Conservation (phyloP, 2,113 vertebrate genomes). For the Neogobius melanostomus region DNA sequence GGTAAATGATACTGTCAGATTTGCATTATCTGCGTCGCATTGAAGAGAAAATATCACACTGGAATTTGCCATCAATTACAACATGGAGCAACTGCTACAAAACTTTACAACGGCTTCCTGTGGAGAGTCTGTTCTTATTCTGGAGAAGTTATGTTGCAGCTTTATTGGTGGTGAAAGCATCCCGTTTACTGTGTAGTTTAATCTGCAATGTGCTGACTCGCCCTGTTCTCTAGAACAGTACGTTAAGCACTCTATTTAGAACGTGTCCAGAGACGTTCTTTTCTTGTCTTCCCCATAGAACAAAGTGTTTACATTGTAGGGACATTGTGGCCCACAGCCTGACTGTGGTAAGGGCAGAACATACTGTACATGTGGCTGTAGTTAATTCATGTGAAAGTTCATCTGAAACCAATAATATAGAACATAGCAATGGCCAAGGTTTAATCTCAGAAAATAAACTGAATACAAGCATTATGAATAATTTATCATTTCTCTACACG, state of each 20-base stretch:
- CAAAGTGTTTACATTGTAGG: background rate
- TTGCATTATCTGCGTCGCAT: constrained; percentile 51
- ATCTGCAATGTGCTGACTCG: background rate
- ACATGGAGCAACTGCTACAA: background rate
- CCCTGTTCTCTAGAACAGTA: background rate
- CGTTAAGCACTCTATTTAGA: background rate
- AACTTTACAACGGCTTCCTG: background rate
- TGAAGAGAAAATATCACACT: constrained; percentile 30
- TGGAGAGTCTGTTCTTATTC: background rate
- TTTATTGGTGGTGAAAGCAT: background rate
- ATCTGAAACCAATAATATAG: too few relatives aligned
- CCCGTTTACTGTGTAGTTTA: background rate
- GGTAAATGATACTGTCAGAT: constrained; percentile 72
- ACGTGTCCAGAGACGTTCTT: background rate
- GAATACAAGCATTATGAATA: too few relatives aligned
- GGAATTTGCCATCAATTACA: constrained; percentile 21
- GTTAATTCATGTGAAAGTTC: too few relatives aligned
- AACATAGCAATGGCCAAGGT: too few relatives aligned
- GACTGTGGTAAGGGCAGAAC: background rate
- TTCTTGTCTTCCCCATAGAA: constrained; percentile 1
- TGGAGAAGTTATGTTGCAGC: too few relatives aligned
- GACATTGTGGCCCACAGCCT: background rate
- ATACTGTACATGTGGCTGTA: background rate
- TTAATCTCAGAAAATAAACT: too few relatives aligned
- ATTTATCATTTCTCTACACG: too few relatives aligned